Evolutionary conservation across 1,140 invertebrate genomes (phyloP).

Genomic region (Panonychus citri): DNA sequence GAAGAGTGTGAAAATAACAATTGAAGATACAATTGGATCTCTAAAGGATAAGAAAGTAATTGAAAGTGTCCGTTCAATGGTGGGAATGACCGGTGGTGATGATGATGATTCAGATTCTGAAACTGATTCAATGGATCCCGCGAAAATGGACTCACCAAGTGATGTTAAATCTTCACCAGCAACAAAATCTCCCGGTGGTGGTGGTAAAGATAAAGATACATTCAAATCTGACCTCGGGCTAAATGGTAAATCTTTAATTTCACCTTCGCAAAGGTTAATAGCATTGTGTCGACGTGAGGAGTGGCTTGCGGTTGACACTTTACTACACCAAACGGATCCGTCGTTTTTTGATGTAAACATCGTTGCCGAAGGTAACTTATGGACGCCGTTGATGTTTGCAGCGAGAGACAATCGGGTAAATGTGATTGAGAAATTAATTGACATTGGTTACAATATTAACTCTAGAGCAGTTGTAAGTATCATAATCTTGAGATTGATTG

Average conservation of each 20-base stretch:
- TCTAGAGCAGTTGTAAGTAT: constrained; percentile 31
- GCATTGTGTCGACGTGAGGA: constrained; percentile 15
- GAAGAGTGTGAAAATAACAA: too few species aligned
- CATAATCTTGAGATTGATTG: not conserved
- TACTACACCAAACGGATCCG: constrained; percentile 14
- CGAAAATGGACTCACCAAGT: too few species aligned
- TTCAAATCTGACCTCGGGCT: too few species aligned
- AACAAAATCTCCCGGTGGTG: too few species aligned
- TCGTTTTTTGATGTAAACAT: not conserved
- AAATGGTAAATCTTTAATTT: not conserved
- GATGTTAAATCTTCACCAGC: too few species aligned
- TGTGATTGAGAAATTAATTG: constrained; percentile 65
- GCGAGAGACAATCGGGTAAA: constrained; percentile 76
- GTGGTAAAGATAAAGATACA: too few species aligned
- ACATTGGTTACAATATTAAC: constrained; percentile 65
- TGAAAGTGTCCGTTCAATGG: too few species aligned
- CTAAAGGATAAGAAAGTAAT: too few species aligned
- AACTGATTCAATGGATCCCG: too few species aligned
- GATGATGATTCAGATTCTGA: too few species aligned
- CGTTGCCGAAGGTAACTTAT: constrained; percentile 43
- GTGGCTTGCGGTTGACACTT: constrained; percentile 15
- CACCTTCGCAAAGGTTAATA: constrained; percentile 8
- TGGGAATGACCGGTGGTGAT: too few species aligned
- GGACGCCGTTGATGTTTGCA: constrained; percentile 80
- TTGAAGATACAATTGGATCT: too few species aligned